Evolutionary conservation across 2,888 invertebrate genomes (phyloP), one percentile per base, ranked within the genome.

Genomic region (Monoplex corrugatus): DNA sequence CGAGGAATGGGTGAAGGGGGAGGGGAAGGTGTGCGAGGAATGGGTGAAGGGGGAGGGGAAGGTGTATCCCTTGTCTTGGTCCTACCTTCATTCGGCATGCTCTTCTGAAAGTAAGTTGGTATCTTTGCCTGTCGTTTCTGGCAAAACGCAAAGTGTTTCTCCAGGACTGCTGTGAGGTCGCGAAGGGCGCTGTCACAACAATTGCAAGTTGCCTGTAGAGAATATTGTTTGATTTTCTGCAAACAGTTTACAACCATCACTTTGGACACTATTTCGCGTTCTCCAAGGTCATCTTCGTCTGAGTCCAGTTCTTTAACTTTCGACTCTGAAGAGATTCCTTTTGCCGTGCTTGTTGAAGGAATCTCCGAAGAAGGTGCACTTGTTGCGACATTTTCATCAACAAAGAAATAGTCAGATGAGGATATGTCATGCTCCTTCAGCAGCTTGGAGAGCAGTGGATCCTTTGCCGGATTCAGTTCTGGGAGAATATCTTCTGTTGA

Each of bases 401-500:
- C 72, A 72, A 72, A 72, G 10, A 72, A 78, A n/a, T n/a, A n/a
- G 75, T 75, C 75, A 38, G 78, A 78, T 35, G 35, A 78, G 35
- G 78, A 78, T 78, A 78, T 78, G 78, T 38, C 78, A 78, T 78
- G 78, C 78, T 78, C 78, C 35, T 78, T 38, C 32, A 38, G 38
- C 35, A 78, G 78, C 35, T 78, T 78, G 78, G 78, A 78, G 35
- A 78, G 38, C 78, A 78, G 78, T 78, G 78, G 78, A 78, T 78
- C 78, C 28, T 63, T 63, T 63, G 63, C 16, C 63, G 63, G 63
- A 13, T 63, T 63, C 35, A 78, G 78, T 35, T 78, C 78, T 78
- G 32, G 78, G 78, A 78, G 78, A 38, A 78, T 23, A 78, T 78
- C 78, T 78, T 78, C 78, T 78, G 78, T 78, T 32, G 78, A 35